Conservation (phyloP, 2,113 vertebrate species). For the Spheniscus mendiculus region DNA sequence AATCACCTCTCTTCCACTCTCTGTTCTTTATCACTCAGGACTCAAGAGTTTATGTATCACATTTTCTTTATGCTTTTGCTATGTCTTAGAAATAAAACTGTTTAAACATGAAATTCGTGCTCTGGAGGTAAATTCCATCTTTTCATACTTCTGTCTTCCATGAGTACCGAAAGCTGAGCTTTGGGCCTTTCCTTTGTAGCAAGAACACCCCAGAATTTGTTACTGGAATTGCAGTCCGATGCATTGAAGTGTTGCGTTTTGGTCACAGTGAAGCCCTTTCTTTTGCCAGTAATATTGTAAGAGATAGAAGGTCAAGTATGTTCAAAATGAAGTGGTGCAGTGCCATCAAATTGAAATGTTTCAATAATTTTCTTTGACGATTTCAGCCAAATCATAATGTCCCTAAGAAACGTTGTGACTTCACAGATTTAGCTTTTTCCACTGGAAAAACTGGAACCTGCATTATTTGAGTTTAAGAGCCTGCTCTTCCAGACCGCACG, state of each 20-base stretch:
- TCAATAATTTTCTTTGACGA: neutral
- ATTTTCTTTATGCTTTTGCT: neutral
- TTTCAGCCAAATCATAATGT: neutral
- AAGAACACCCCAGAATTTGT: neutral
- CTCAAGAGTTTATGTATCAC: neutral
- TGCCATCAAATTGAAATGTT: neutral
- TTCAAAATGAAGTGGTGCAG: neutral
- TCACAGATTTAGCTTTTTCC: neutral
- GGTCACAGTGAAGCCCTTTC: neutral
- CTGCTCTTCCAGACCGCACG: rapidly evolving
- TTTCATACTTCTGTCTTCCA: neutral
- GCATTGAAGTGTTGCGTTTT: neutral
- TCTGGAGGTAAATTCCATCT: neutral
- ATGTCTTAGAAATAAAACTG: neutral
- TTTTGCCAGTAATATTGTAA: neutral
- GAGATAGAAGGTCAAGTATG: neutral
- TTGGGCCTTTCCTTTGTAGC: neutral
- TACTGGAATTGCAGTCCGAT: neutral
- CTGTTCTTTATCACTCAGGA: neutral
- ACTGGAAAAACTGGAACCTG: neutral
- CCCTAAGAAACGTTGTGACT: neutral
- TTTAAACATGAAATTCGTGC: neutral
- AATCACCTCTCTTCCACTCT: neutral
- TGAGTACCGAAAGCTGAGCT: neutral
- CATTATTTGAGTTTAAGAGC: neutral